Evolutionary conservation across 2,888 invertebrate genomes (phyloP).

Genomic region (Argyra leucocephala): DNA sequence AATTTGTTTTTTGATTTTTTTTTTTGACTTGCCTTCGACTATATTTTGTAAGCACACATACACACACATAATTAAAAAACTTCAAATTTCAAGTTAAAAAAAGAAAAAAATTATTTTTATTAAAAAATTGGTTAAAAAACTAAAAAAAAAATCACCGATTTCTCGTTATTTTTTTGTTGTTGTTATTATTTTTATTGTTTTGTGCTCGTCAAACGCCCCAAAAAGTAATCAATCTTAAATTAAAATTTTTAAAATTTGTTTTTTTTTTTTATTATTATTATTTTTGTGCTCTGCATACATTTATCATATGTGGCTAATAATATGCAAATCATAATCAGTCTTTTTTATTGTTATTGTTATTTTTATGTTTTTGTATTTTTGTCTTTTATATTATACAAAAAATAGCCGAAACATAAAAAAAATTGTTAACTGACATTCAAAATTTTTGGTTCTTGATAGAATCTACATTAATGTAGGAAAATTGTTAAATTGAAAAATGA

Average conservation of each 20-base stretch:
- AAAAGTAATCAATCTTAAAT: slow-evolving; percentile 6
- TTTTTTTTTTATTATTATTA: no score
- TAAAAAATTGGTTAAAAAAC: neutral
- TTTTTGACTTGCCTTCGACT: no score
- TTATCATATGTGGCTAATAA: neutral
- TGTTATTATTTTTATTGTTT: neutral
- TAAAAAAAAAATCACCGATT: neutral
- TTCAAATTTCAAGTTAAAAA: no score
- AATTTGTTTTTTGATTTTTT: neutral
- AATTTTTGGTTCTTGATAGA: no score
- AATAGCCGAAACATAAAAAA: neutral
- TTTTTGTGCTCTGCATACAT: neutral
- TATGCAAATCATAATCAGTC: slow-evolving; percentile 1
- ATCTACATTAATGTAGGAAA: no score
- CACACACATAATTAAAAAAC: no score
- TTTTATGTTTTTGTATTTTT: no score
- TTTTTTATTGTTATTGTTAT: neutral
- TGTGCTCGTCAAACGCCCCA: slow-evolving; percentile 6
- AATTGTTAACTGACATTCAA: no score
- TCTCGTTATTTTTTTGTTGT: neutral
- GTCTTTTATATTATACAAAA: no score
- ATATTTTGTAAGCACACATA: no score
- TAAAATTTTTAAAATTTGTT: no score
- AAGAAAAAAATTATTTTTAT: neutral
- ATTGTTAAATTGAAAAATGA: no score